phyloP scores from a whole-genome alignment of 1,140 invertebrate species.

The Phenacoccus solenopsis region DNA sequence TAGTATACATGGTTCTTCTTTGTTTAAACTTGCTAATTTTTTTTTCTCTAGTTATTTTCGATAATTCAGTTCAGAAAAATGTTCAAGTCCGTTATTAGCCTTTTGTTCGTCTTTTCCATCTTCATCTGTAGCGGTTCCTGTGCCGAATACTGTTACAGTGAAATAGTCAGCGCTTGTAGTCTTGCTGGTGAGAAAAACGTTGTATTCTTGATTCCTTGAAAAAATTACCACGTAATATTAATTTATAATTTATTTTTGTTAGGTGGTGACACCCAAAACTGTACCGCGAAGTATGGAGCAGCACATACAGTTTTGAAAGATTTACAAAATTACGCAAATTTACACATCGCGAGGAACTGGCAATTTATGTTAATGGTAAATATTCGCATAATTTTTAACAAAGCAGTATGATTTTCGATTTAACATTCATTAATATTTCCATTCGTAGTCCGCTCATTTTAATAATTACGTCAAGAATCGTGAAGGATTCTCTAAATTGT shows the following conservation, averaged over 20 bases:
- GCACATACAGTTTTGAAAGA: constrained; percentile 37
- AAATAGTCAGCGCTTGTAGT: constrained; percentile 43
- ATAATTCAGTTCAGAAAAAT: neutral
- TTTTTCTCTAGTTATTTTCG: neutral
- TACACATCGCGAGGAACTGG: constrained; percentile 52
- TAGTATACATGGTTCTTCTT: neutral
- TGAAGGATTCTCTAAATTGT: constrained; percentile 59
- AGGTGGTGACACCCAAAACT: constrained; percentile 36
- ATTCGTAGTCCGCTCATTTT: constrained; percentile 43
- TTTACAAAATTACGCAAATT: constrained; percentile 46
- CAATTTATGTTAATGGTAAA: constrained; percentile 51
- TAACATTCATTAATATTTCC: neutral
- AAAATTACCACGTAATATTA: neutral
- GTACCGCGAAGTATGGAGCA: constrained; percentile 54
- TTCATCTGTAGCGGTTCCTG: neutral
- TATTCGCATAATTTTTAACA: no score
- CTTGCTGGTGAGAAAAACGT: constrained; percentile 32
- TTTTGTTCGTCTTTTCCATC: neutral
- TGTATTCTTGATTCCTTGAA: neutral
- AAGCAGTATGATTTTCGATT: no score
- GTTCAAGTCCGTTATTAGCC: neutral
- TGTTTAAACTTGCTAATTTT: neutral
- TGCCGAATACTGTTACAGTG: constrained; percentile 46
- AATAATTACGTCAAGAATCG: constrained; percentile 61
- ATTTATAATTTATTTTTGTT: constrained; percentile 19